A percentile compares a stretch with the other conserved stretches of the same genome.
These are phyloP conservation scores for Dinocampus coccinellae DNA, from an alignment of 2,888 invertebrate genomes.

Conservation along the genomic window DNA sequence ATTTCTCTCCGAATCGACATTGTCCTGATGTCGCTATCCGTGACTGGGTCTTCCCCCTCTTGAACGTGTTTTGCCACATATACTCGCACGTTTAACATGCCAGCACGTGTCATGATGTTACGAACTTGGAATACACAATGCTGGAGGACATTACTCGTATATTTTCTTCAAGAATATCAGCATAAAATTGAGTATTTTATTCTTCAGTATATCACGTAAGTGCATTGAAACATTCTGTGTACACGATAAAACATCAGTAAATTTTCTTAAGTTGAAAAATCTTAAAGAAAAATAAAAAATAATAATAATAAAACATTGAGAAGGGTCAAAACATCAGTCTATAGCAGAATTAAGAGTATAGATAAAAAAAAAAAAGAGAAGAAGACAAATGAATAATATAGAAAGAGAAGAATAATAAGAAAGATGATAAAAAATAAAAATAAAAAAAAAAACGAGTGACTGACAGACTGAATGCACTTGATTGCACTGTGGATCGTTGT, in stretches of 20 bases:
- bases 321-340: constrained; percentile 43
- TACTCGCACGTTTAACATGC: constrained; percentile 16
- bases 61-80: constrained; percentile 3
- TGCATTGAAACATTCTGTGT: background rate
- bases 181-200: constrained; percentile 7
- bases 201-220: background rate
- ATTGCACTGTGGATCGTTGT: constrained; percentile 46
- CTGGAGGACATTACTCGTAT: background rate
- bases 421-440: background rate
- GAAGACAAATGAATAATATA: background rate
- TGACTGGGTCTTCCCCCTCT: constrained; percentile 15
- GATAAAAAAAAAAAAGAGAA: background rate
- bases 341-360: background rate
- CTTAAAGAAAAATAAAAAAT: background rate
- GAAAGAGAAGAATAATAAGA: background rate
- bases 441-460: constrained; percentile 30
- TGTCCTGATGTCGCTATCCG: constrained; percentile 20
- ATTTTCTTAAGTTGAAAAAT: background rate
- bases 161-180: constrained; percentile 2
- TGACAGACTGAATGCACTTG: constrained; percentile 52
- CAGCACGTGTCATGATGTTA: constrained; percentile 26
- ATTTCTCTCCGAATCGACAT: background rate
- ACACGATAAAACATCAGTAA: background rate
- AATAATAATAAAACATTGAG: too few species aligned
- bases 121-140: constrained; percentile 26